Evolutionary conservation across 2,888 invertebrate species (phyloP), one percentile per base, ranked within the genome.

Genomic region (Ophioninae sp.): DNA sequence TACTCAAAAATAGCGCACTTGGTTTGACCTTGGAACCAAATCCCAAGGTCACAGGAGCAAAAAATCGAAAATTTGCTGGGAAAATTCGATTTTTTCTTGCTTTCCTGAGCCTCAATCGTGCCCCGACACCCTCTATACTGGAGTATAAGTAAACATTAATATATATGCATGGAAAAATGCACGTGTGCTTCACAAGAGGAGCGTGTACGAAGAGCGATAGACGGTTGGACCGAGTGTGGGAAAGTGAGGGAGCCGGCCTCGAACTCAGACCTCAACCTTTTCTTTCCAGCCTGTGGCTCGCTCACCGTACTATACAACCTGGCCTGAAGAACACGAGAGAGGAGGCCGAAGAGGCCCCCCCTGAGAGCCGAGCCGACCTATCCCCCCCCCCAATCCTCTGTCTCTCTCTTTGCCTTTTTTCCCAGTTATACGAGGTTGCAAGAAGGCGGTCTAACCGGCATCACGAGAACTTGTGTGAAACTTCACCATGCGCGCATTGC

Each of bases 221-320:
- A 86, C 86, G 67, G 79, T 78, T 78, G 81, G 84, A 85, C 80
- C 83, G 85, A 88, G 90, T 91, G 91, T 91, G 91, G 90, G 92
- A 92, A 92, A 91, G 90, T 90, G 91, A 90, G 90, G 88, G 91
- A 90, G 88, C 90, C 89, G 91, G 90, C 91, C 92, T 92, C 92
- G 91, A 91, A 91, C 91, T 90, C 90, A 91, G 91, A 90, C 91
- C 91, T 92, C 91, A 91, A 91, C 91, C 91, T 91, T 91, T 91
- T 90, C 88, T 87, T 87, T 85, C 82, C 61, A 83, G 76, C 73
- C 79, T 73, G 71, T 64, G 76, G 73, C 67, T 71, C 30, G 68
- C 44, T 81, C 59, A 73, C 44, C 37, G 69, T 77, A 58, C 44
- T 58, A 69, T 10, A 13, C n/a, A 44, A 20, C 44, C 64, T 76